Percentiles rank a stretch among this genome's conserved stretches.
These are phyloP conservation scores for Hemicentrotus pulcherrimus DNA, from an alignment of 35 echinoderm and acorn worm species.

Conservation along the genomic window DNA sequence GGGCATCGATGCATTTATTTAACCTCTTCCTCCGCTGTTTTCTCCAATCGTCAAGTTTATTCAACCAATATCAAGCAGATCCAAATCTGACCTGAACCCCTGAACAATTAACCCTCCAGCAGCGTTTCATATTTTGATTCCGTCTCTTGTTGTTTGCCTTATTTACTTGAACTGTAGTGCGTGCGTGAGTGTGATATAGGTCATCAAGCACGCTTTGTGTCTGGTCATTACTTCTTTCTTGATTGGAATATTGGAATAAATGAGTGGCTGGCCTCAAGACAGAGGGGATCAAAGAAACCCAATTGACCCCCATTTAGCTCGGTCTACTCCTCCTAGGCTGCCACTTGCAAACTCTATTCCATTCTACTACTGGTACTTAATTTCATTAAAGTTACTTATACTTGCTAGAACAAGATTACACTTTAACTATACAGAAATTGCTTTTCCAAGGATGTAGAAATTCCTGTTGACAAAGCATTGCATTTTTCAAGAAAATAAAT, in stretches of 20 bases:
- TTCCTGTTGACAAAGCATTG: too few relatives aligned
- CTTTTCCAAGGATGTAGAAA: too few relatives aligned
- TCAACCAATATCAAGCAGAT: constrained; percentile 18
- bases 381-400: too few relatives aligned
- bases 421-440: too few relatives aligned
- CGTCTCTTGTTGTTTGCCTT: neutral
- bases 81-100: constrained; percentile 16
- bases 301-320: neutral
- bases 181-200: neutral
- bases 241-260: neutral
- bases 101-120: neutral
- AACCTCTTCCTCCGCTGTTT: constrained; percentile 13
- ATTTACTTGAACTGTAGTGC: neutral
- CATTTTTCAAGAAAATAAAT: too few relatives aligned
- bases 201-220: neutral
- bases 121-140: neutral
- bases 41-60: constrained; percentile 20
- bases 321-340: neutral
- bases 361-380: too few relatives aligned
- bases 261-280: neutral
- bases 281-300: neutral
- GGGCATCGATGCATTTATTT: neutral
- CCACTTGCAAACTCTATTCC: neutral
- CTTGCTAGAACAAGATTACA: too few relatives aligned
- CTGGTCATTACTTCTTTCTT: neutral